These are phyloP conservation scores for Neosilurus hyrtlii DNA, from an alignment of 2,797 vertebrate genomes.

Conservation along the genomic window DNA sequence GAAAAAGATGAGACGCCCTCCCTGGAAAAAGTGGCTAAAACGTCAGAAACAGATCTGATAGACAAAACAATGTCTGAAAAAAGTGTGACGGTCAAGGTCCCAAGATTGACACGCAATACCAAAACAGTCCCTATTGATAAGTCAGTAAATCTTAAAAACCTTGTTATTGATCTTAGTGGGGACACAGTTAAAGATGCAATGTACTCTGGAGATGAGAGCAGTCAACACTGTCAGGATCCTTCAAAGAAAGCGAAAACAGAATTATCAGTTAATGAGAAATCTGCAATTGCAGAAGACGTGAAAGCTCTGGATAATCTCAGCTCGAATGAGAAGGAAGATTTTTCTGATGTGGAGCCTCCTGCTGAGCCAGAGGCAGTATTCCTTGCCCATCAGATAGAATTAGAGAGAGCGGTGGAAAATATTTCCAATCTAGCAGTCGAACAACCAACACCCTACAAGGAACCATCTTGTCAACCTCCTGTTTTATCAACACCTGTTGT, in stretches of 20 bases:
- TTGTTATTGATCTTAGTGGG: slow-evolving; percentile 81
- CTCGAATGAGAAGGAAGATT: slow-evolving; percentile 71
- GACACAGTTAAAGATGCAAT: slow-evolving; percentile 79
- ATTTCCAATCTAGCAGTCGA: slow-evolving; percentile 90
- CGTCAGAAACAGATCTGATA: slow-evolving; percentile 63
- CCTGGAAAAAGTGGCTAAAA: slow-evolving; percentile 64
- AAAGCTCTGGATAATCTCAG: slow-evolving; percentile 68
- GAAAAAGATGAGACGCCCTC: slow-evolving; percentile 65
- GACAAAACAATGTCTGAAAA: slow-evolving; percentile 73
- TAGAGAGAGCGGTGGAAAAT: slow-evolving; percentile 95
- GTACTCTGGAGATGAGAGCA: slow-evolving; percentile 72
- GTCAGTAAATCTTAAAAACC: slow-evolving; percentile 80
- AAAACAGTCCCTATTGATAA: slow-evolving; percentile 80
- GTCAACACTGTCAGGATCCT: slow-evolving; percentile 64
- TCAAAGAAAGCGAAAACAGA: slow-evolving; percentile 72
- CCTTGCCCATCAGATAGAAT: slow-evolving; percentile 88
- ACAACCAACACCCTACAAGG: slow-evolving; percentile 79
- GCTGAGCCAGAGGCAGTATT: slow-evolving; percentile 80
- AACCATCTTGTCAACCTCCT: slow-evolving; percentile 69
- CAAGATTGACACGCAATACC: slow-evolving; percentile 79
- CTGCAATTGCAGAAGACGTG: slow-evolving; percentile 56
- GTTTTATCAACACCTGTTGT: slow-evolving; percentile 67
- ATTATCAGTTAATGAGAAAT: slow-evolving; percentile 71
- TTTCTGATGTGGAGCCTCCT: slow-evolving; percentile 72
- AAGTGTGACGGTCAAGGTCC: slow-evolving; percentile 68